Base-by-base conservation (phyloP, 2,888 invertebrate species). In the Notodonta ziczac region DNA sequence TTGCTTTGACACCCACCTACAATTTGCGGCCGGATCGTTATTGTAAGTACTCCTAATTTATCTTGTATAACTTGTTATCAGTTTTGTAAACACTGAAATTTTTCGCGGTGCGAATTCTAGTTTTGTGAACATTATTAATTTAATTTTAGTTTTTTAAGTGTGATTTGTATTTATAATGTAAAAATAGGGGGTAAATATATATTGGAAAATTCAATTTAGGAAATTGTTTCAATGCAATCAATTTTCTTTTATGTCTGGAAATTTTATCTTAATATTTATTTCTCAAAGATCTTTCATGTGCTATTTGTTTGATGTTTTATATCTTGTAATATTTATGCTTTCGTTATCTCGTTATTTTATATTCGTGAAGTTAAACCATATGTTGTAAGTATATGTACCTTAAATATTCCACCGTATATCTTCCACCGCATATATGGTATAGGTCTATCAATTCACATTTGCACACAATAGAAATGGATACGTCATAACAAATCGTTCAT, bases 11-110 rank as follows among this genome's bases (percentile, higher is more conserved):
- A 75, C 62, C 58, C 50, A 61, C 50, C 62, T 62, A 24, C 24
- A 24, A 24, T 65, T 71, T 68, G 58, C 60, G 56, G 60, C 56
- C 53, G 54, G 32, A 54, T 54, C 58, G 64, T 55, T 62, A 52
- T 62, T 63, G 77, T 75, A 67, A 74, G 74, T 75, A 74, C 57
- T 39, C 39, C 0, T 35, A 0, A 48, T 53, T 72, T 76, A 71
- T 73, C 67, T 63, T 58, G 52, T 4, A 53, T 16, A 24, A 66
- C 63, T 66, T 65, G 8, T 62, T 72, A 64, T 70, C 74, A 70
- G 67, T 70, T 62, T 63, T 57, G 67, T 76, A 75, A 74, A 75
- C 72, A 76, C 68, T 63, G 52, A 64, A 65, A 54, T 35, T 12
- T 52, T 74, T 73, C 61, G 67, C 66, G 67, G 66, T 61, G 64